phyloP scores from a whole-genome alignment of 92 coral and sea anemone genomes.

The Epizoanthus ramosus region DNA sequence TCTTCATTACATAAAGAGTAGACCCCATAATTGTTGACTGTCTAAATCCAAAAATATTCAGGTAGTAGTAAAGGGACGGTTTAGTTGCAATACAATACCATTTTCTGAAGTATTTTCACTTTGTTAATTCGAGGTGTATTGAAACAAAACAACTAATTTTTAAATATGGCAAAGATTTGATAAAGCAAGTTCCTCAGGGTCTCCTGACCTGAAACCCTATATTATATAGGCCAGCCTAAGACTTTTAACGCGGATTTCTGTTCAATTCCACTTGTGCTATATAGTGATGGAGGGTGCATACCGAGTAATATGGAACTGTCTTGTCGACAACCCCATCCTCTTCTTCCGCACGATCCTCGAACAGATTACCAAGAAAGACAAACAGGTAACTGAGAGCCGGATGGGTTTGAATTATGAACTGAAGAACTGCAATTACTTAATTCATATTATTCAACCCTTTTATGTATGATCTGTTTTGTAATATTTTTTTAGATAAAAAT shows the following conservation, averaged over 20 bases:
- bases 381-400: conserved; percentile 69
- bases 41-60: no score
- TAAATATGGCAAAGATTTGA: no score
- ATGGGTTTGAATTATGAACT: no score
- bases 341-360: conserved; percentile 94
- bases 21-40: no score
- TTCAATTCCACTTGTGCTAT: not conserved
- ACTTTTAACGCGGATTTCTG: not conserved
- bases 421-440: no score
- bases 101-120: no score
- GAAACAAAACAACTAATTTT: no score
- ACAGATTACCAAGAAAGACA: conserved; percentile 90
- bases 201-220: not conserved
- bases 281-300: conserved; percentile 90
- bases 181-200: not conserved
- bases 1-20: no score
- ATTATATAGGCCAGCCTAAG: not conserved
- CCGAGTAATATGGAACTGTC: conserved; percentile 88
- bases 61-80: not conserved
- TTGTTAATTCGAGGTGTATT: no score
- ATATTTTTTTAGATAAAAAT: no score
- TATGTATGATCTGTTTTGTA: no score
- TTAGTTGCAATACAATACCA: not conserved
- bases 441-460: no score
- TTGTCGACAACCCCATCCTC: conserved; percentile 91